These are phyloP conservation scores for Neodiprion virginianus DNA, from an alignment of 1,140 invertebrate species.

Conservation along the genomic window DNA sequence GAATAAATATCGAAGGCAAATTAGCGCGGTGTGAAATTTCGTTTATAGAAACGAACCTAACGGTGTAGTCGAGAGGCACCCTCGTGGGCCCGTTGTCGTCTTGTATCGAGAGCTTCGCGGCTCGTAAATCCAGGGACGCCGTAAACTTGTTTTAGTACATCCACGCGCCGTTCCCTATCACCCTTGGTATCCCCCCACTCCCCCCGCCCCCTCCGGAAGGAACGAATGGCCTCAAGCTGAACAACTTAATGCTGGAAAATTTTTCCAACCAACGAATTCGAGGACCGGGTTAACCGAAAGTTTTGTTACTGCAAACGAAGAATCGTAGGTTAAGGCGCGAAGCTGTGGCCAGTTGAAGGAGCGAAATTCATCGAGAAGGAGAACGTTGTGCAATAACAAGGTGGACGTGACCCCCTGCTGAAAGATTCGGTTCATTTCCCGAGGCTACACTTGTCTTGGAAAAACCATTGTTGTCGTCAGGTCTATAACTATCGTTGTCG, in stretches of 20 bases:
- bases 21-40: background rate
- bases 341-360: too few species aligned
- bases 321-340: too few species aligned
- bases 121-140: background rate
- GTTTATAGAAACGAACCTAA: background rate
- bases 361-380: too few species aligned
- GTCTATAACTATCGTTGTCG: background rate
- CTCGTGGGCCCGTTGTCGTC: too few species aligned
- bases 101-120: background rate
- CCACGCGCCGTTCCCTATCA: background rate
- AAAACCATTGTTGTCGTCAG: conserved; percentile 3
- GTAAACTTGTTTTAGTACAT: background rate
- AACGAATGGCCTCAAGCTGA: too few species aligned
- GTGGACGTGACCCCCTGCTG: background rate
- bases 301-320: too few species aligned
- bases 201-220: too few species aligned
- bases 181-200: too few species aligned
- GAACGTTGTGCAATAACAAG: background rate
- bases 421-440: background rate
- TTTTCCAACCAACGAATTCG: too few species aligned
- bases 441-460: background rate
- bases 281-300: too few species aligned
- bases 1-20: background rate
- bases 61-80: background rate
- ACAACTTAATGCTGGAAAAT: too few species aligned